These are phyloP conservation scores for Stylophora pistillata DNA, from an alignment of 64 coral and sea anemone genomes.

Conservation along the genomic window DNA sequence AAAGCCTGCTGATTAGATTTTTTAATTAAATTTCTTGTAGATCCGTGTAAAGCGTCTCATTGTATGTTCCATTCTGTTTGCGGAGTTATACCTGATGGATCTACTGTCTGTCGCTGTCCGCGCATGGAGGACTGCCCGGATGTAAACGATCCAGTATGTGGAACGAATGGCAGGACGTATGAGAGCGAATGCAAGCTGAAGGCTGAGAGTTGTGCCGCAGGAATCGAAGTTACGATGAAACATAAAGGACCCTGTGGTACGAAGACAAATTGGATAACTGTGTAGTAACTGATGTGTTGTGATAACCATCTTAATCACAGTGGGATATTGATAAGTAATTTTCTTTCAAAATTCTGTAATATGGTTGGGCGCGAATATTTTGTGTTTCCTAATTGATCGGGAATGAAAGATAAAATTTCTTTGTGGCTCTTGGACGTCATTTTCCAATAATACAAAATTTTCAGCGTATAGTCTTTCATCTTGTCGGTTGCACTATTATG, in stretches of 20 bases:
- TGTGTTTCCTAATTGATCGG: not conserved
- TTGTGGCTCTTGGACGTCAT: no score
- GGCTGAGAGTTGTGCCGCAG: conserved; percentile 10
- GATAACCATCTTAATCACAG: no score
- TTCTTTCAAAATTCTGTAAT: no score
- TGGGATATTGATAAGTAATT: no score
- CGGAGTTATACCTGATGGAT: conserved; percentile 30
- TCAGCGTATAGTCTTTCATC: no score
- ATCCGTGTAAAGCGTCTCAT: conserved; percentile 47
- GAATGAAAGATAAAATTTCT: no score
- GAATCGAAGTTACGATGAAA: conserved; percentile 11
- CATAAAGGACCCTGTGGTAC: conserved; percentile 43
- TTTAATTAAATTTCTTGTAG: conserved; percentile 12
- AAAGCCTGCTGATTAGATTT: no score
- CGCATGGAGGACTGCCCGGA: conserved; percentile 21
- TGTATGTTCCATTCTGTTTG: conserved; percentile 59
- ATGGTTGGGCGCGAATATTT: not conserved
- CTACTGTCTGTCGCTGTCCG: conserved; percentile 59
- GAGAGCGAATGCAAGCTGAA: conserved; percentile 53
- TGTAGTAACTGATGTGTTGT: not conserved
- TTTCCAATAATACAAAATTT: no score
- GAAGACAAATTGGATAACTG: not conserved
- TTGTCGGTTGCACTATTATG: no score
- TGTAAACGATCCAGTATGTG: conserved; percentile 28
- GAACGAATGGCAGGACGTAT: conserved; percentile 30